Conservation (phyloP, 2,888 invertebrate species). For the Lamellibrachia satsuma region DNA sequence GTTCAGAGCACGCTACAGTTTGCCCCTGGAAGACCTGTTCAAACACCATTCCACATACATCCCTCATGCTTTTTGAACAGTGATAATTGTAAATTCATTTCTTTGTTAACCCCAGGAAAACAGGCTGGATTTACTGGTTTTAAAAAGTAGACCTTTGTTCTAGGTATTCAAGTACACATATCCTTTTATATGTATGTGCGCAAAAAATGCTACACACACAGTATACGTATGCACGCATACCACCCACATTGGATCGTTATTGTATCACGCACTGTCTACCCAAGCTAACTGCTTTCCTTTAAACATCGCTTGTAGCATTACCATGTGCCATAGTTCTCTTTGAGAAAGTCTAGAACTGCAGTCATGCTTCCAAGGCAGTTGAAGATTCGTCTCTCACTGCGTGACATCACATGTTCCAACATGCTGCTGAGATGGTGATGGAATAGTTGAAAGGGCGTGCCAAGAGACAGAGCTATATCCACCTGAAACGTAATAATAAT, state of each 20-base stretch:
- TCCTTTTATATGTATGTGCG: neutral
- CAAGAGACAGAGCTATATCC: conserved; percentile 70
- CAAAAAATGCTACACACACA: neutral
- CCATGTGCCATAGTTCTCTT: conserved; percentile 34
- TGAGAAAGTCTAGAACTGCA: conserved; percentile 41
- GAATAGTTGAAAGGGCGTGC: conserved; percentile 83
- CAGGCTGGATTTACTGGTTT: neutral
- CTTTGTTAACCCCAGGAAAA: neutral
- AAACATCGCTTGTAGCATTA: neutral
- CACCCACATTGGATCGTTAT: neutral
- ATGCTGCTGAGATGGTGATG: conserved; percentile 97
- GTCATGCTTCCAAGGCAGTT: conserved; percentile 67
- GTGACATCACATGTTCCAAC: conserved; percentile 83
- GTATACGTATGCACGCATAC: neutral
- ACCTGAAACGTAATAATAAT: conserved; percentile 51
- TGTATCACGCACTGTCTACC: neutral
- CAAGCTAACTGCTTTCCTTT: neutral
- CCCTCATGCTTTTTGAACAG: neutral
- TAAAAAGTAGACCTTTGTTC: neutral
- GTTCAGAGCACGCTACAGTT: too few relatives aligned
- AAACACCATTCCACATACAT: neutral
- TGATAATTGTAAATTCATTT: neutral
- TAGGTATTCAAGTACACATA: neutral
- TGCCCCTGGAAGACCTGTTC: too few relatives aligned
- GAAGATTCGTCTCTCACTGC: conserved; percentile 78